Evolutionary conservation across 1,140 invertebrate genomes (phyloP), one percentile per base, ranked within the genome.

Genomic region (Portunus trituberculatus): DNA sequence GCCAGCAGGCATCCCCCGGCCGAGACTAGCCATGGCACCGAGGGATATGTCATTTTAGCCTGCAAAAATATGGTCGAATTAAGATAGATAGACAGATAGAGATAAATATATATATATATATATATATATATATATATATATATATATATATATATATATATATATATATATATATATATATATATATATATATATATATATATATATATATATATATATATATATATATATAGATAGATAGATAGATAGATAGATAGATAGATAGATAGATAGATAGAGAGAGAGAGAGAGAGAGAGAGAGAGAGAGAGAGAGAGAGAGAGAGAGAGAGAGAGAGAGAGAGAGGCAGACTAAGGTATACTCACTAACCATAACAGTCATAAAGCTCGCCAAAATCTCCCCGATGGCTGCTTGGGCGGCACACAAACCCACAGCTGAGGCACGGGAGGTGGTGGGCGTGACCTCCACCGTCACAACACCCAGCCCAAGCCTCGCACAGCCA

Each of bases 21-120:
- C 16, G 96, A 93, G 16, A 86, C 46, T 10, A 96, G 31, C 95
- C 96, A 96, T 7, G 96, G 95, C 48, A 96, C 67, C 8, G 95
- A 96, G 0, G 95, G 93, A 31, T 96, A 96, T 0, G 94, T 95
- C 88, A 95, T 10, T 10, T 95, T 84, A 28, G 92, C 96, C 96
- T 96, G 93, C 52, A 82, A 25, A 2, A 8, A 94, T 83, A 83
- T 29, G 31, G 88, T 8, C 0, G 28, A 88, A 25, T 8, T 45
- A 39, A 32, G 84, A 31, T 16, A 86, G 52, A 16, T 0, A 59
- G 52, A 20, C 3, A 20, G 52, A 59, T 2, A 20, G 12, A 20
- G 52, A 59, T n/a, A n/a, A n/a, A n/a, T n/a, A n/a, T n/a, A n/a
- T n/a, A n/a, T n/a, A n/a, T n/a, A n/a, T n/a, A n/a, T 2, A 0